Evolutionary conservation across 2,797 vertebrate genomes (phyloP).

Genomic region (Capromys pilorides): DNA sequence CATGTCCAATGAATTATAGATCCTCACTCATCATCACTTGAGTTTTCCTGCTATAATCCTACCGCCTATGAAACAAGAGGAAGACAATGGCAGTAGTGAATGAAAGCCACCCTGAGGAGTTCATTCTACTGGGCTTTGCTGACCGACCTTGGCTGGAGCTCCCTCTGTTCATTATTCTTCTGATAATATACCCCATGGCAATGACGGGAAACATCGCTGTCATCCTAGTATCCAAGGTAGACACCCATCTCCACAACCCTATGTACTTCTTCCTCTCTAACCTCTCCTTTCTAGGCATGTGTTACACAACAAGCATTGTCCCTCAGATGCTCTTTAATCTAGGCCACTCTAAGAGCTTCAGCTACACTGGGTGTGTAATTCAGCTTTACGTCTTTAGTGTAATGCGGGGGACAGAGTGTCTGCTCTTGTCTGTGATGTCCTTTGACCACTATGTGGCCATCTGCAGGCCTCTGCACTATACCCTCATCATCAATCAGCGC

Average conservation of each 20-base stretch:
- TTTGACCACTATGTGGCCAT: conserved; percentile 69
- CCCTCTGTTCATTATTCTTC: background rate
- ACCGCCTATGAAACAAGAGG: too few relatives aligned
- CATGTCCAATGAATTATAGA: too few relatives aligned
- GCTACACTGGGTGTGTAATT: conserved; percentile 11
- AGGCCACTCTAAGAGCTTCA: conserved; percentile 42
- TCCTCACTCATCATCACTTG: too few relatives aligned
- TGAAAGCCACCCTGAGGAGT: background rate
- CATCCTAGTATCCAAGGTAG: background rate
- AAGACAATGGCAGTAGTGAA: background rate
- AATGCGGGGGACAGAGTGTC: conserved; percentile 62
- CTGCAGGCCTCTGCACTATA: conserved; percentile 72
- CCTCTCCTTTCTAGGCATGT: conserved; percentile 70
- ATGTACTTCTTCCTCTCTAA: conserved; percentile 12
- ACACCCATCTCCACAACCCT: background rate
- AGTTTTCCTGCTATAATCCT: too few relatives aligned
- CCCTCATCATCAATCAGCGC: conserved; percentile 26
- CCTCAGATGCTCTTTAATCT: conserved; percentile 64
- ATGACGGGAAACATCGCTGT: background rate
- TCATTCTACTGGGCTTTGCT: background rate
- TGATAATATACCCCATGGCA: background rate
- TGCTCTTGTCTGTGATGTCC: conserved; percentile 68
- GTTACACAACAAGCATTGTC: conserved; percentile 52
- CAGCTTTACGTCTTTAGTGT: conserved; percentile 65
- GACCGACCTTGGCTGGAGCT: background rate